These are phyloP conservation scores for Mizuhopecten yessoensis DNA, from an alignment of 1,140 invertebrate genomes.

Conservation along the genomic window DNA sequence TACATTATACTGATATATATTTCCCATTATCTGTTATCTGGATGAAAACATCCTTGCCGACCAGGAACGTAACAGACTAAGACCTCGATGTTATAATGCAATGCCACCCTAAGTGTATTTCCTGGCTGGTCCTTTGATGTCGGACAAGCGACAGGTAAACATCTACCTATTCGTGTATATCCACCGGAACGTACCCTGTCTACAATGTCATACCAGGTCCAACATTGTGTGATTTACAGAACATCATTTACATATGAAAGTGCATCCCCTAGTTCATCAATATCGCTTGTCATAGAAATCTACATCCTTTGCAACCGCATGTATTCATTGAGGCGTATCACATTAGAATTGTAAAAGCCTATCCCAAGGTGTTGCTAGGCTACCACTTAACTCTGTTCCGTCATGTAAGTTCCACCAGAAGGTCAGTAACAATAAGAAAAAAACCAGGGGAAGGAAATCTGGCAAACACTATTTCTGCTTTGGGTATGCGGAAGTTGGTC, in stretches of 20 bases:
- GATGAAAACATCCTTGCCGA: too few species aligned
- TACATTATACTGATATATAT: too few species aligned
- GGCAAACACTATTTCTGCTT: too few species aligned
- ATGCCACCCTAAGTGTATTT: neutral
- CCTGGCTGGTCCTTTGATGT: neutral
- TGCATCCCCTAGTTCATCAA: neutral
- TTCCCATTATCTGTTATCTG: too few species aligned
- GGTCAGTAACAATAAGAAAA: too few species aligned
- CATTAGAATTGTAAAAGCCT: neutral
- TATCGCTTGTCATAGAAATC: neutral
- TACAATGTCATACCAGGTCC: neutral
- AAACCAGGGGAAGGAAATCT: too few species aligned
- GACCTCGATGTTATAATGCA: neutral
- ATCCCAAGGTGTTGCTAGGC: neutral
- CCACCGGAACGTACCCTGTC: neutral
- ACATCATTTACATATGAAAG: neutral
- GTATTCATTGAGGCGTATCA: neutral
- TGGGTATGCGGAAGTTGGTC: too few species aligned
- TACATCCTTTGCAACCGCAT: neutral
- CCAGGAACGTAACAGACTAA: neutral
- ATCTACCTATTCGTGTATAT: neutral
- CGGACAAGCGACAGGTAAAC: neutral
- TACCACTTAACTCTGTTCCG: neutral
- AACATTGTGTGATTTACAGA: neutral
- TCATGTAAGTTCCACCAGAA: too few species aligned